Conservation (phyloP, 1,140 invertebrate species). For the Gonatopus flavifemur region DNA sequence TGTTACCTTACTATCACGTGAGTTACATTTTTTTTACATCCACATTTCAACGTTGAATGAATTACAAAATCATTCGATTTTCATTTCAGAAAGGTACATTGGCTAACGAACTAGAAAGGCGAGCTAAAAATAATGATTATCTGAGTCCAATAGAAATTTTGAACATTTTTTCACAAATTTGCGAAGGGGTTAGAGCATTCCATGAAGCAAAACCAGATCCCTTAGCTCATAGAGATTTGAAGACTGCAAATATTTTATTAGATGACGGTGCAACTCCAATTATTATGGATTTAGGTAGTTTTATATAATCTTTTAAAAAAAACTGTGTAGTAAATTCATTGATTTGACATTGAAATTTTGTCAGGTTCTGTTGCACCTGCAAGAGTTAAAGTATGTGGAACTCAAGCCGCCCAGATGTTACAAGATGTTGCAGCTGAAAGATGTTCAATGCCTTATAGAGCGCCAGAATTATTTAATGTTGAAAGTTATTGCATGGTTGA, state of each 20-base stretch:
- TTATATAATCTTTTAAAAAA: conserved; percentile 10
- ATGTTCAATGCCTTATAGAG: conserved; percentile 85
- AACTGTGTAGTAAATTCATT: not conserved
- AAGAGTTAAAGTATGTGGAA: conserved; percentile 71
- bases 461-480: conserved; percentile 86
- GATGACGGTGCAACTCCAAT: conserved; percentile 72
- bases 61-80: not conserved
- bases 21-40: conserved; percentile 30
- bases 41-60: not conserved
- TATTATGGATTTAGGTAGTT: conserved; percentile 83
- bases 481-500: conserved; percentile 79
- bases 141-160: conserved; percentile 69
- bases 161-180: conserved; percentile 73
- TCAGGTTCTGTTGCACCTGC: conserved; percentile 76
- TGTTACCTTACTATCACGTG: conserved; percentile 78
- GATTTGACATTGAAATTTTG: no score
- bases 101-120: conserved; percentile 67
- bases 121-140: conserved; percentile 63
- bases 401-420: conserved; percentile 71
- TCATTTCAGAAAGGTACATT: conserved; percentile 71
- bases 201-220: conserved; percentile 74
- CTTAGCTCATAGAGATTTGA: conserved; percentile 81
- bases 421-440: conserved; percentile 83
- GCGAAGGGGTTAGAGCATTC: conserved; percentile 74
- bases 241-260: conserved; percentile 81